These are phyloP conservation scores for Tridacna crocea DNA, from an alignment of 2,888 invertebrate species.

Conservation along the genomic window DNA sequence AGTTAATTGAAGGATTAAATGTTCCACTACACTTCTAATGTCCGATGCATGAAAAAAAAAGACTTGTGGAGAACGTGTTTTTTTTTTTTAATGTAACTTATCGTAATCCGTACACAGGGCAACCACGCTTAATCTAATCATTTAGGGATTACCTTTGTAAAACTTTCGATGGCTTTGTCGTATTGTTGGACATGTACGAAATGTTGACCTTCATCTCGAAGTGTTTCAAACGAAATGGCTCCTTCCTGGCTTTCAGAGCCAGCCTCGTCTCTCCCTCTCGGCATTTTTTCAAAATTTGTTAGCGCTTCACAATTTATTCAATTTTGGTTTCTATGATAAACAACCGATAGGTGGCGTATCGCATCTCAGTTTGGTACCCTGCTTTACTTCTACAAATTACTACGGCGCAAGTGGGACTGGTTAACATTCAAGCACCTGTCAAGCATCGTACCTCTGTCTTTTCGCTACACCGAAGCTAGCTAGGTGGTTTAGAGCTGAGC, in stretches of 20 bases:
- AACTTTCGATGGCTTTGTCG: constrained; percentile 82
- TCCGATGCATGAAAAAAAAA: no score
- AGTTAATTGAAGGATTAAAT: no score
- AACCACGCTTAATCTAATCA: no score
- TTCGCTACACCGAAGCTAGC: no score
- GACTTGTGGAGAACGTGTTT: no score
- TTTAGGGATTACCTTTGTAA: constrained; percentile 76
- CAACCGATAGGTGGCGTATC: constrained; percentile 55
- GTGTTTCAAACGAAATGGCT: constrained; percentile 77
- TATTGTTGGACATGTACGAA: constrained; percentile 79
- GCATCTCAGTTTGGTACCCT: constrained; percentile 9
- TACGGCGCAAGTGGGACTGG: no score
- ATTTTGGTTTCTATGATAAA: constrained; percentile 56
- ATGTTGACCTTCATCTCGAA: constrained; percentile 80
- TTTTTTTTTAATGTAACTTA: no score
- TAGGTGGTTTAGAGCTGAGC: no score
- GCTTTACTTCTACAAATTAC: not conserved
- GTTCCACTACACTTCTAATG: no score
- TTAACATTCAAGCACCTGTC: no score
- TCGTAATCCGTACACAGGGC: no score
- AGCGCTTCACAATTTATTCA: not conserved
- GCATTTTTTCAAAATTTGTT: constrained; percentile 48
- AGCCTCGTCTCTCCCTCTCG: constrained; percentile 67
- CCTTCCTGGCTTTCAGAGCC: constrained; percentile 72
- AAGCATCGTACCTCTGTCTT: no score